Base-by-base conservation (phyloP, 2,888 invertebrate species). In the Spialia ferax region DNA sequence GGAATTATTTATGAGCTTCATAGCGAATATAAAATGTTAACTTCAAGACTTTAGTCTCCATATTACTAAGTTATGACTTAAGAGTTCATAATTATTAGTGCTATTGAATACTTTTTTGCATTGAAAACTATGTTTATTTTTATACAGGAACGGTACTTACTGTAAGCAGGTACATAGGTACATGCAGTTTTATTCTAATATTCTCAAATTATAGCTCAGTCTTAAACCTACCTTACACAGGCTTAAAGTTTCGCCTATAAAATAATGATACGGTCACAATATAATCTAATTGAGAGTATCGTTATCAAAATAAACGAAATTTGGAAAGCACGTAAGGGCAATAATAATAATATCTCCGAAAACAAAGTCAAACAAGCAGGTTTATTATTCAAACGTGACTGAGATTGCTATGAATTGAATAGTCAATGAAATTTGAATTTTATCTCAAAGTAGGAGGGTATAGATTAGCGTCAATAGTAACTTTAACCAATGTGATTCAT, bases 1-100 rank as follows among this genome's bases (percentile, higher is more conserved):
- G 54, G 64, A 70, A 64, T 59, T 67, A 70, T 70, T 70, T 70
- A 57, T 52, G 11, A 62, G 38, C 55, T 55, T 65, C 65, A 23
- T 45, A 48, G 22, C 22, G 22, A 48, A 48, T 2, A 3, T 18
- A 5, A 7, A 20, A 48, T 48, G 20, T 20, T 42, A 4, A 45
- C 45, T 45, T 45, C 18, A 45, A 1, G 8, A 45, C 18, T 45
- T 45, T 35, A 35, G 11, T 13, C 11, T 1, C 3, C 35, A 13
- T 35, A 35, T 8, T 32, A 32, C 6, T 8, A 32, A 32, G 8
- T 32, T 32, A 5, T 7, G 8, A 32, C 7, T 32, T 8, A 32
- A 6, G 8, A 32, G 32, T 8, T 32, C 32, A 32, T 32, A 32
- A n/a, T n/a, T n/a, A n/a, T n/a, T n/a, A n/a, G n/a, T n/a, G n/a